A percentile compares a stretch with the other conserved stretches of the same genome.
phyloP scores from a whole-genome alignment of 1,140 invertebrate species.

The Acromyrmex heyeri region DNA sequence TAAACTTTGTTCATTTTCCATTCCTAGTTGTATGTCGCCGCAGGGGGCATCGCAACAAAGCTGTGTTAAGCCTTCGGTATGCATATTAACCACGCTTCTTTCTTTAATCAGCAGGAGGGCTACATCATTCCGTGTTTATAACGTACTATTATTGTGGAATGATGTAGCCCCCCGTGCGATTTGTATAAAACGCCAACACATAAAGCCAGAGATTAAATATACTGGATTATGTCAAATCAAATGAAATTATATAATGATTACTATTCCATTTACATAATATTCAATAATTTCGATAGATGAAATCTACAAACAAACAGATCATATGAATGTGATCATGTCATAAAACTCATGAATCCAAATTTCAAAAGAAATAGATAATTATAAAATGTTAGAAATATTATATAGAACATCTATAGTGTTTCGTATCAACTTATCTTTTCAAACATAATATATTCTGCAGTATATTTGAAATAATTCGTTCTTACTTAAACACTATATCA shows the following conservation, averaged over 20 bases:
- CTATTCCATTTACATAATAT: background rate
- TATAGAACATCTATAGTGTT: background rate
- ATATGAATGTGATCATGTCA: no score
- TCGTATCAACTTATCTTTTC: background rate
- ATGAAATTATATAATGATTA: background rate
- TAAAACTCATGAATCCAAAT: background rate
- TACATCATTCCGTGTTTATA: background rate
- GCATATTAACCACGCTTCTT: slow-evolving; percentile 51
- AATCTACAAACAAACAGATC: background rate
- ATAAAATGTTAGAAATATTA: background rate
- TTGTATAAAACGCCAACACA: background rate
- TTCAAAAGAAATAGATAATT: background rate
- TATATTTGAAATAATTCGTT: slow-evolving; percentile 2
- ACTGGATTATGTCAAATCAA: background rate
- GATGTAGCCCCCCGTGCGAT: slow-evolving; percentile 1
- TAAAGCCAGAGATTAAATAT: background rate
- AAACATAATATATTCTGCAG: background rate
- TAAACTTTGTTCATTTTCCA: slow-evolving; percentile 65
- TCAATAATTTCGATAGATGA: no score
- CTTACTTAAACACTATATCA: slow-evolving; percentile 16
- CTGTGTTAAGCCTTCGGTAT: slow-evolving; percentile 50
- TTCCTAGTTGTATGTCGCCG: slow-evolving; percentile 44
- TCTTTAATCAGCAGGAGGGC: slow-evolving; percentile 30
- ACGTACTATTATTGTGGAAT: no score
- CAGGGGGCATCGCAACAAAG: slow-evolving; percentile 56